Evolutionary conservation across 2,113 vertebrate species (phyloP).

Genomic region (Trogon melanurus): DNA sequence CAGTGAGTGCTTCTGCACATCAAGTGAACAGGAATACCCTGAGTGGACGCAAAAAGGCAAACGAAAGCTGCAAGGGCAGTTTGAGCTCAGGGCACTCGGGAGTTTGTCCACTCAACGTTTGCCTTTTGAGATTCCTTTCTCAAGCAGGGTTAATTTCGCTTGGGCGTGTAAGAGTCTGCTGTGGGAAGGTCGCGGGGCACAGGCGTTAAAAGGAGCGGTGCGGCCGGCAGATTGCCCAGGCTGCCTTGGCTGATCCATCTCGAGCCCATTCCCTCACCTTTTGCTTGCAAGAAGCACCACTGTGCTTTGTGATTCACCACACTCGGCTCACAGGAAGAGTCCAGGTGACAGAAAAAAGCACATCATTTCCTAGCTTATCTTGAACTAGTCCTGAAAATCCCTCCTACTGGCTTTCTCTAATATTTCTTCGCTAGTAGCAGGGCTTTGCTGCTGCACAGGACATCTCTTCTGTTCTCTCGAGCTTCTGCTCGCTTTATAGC

Average conservation of each 20-base stretch:
- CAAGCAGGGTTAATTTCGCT: neutral
- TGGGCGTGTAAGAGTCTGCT: neutral
- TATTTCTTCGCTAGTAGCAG: conserved; percentile 9
- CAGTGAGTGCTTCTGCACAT: conserved; percentile 14
- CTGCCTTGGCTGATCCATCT: neutral
- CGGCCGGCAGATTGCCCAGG: accelerated
- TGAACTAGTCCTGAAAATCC: neutral
- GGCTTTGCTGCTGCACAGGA: conserved; percentile 13
- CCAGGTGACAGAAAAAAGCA: neutral
- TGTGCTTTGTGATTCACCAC: neutral
- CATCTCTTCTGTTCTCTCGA: conserved; percentile 9
- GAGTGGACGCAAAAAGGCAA: neutral
- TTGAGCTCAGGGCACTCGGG: neutral
- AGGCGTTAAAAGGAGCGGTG: neutral
- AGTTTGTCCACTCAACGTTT: neutral
- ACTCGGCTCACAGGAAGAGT: neutral
- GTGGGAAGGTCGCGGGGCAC: accelerated
- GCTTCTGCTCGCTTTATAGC: conserved; percentile 11
- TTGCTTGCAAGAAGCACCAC: accelerated
- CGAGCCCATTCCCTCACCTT: neutral
- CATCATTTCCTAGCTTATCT: neutral
- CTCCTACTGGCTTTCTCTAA: neutral
- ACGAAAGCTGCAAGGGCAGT: conserved; percentile 32
- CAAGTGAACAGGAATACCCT: conserved; percentile 13
- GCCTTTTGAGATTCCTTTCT: neutral